These are phyloP conservation scores for Philhelius pedissequus DNA, from an alignment of 2,888 invertebrate genomes.

Conservation along the genomic window DNA sequence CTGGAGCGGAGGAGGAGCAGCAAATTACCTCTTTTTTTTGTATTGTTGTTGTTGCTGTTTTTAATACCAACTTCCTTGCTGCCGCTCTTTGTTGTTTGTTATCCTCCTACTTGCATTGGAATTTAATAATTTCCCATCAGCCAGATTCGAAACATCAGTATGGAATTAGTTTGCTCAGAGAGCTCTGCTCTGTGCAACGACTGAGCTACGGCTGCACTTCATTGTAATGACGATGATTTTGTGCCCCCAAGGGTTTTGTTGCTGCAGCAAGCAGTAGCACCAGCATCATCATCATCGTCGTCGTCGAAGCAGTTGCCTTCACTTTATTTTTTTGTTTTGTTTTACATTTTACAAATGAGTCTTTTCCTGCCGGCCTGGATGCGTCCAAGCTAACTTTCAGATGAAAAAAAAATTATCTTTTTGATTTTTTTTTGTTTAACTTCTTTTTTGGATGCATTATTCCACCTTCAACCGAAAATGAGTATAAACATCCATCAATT, in stretches of 20 bases:
- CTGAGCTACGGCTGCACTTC: constrained; percentile 64
- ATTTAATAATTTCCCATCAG: constrained; percentile 67
- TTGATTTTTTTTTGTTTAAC: not conserved
- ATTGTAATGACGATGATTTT: constrained; percentile 67
- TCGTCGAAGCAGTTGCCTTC: not conserved
- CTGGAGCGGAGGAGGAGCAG: constrained; percentile 53
- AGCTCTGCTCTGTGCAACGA: constrained; percentile 30
- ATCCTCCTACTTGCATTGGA: constrained; percentile 67
- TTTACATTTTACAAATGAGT: constrained; percentile 50
- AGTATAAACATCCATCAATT: constrained; percentile 17
- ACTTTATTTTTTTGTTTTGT: constrained; percentile 1
- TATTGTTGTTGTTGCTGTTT: not conserved
- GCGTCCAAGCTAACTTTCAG: constrained; percentile 5
- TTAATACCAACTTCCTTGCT: constrained; percentile 28
- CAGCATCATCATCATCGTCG: constrained; percentile 10
- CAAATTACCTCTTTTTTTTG: constrained; percentile 11
- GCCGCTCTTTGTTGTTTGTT: constrained; percentile 49
- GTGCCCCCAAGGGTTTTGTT: constrained; percentile 49
- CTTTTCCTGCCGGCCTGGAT: constrained; percentile 47
- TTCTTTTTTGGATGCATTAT: constrained; percentile 18
- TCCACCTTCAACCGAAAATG: constrained; percentile 42
- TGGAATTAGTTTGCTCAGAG: constrained; percentile 47
- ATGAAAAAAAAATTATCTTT: not conserved
- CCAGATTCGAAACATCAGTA: constrained; percentile 19
- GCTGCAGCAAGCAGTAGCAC: constrained; percentile 19